Evolutionary conservation across 2,113 vertebrate genomes (phyloP), one percentile per base, ranked within the genome.

Genomic region (Mus spicilegus): DNA sequence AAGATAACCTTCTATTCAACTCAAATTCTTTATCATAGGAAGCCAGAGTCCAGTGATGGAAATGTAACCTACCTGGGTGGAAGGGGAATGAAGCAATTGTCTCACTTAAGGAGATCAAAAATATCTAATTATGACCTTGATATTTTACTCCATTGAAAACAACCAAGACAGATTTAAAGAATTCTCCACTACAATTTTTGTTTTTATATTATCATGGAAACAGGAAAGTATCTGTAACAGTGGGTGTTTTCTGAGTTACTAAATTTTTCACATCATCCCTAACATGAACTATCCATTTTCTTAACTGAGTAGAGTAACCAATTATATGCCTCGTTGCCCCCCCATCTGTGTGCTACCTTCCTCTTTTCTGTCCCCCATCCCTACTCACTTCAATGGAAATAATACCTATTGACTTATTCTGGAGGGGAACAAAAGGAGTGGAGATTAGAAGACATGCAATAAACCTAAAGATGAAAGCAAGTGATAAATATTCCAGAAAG

Each of bases 101-200:
- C 46, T 95, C 39, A 24, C 13, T 30, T 78, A 72, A 36, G 3
- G 28, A 28, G 11, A 28, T 72, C 24, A 77, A 89, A 70, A 92
- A 36, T 56, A 22, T 51, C 42, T 87, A 82, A 91, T 65, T n/a
- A 84, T 7, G 70, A 93, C 49, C 17, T 82, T 93, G 46, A 93
- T 90, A 82, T 16, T 36, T 84, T 36, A 24, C 51, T 33, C 2
- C 51, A 58, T 20, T 54, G 67, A 73, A 85, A 76, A 87, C 78
- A 63, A 4, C 75, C 17, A 75, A 58, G 33, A 3, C 80, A 95
- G 16, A 54, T 54, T 90, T 94, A 72, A 94, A 95, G 65, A 89
- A 94, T 81, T 73, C 24, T 56, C 36, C 61, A 33, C 56, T 91
- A 16, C 28, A 28, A 54, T 36, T 10, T 87, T 94, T 49, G 8